Evolutionary conservation across 2,113 vertebrate genomes (phyloP), one percentile per base, ranked within the genome.

Genomic region (Antechinus flavipes): DNA sequence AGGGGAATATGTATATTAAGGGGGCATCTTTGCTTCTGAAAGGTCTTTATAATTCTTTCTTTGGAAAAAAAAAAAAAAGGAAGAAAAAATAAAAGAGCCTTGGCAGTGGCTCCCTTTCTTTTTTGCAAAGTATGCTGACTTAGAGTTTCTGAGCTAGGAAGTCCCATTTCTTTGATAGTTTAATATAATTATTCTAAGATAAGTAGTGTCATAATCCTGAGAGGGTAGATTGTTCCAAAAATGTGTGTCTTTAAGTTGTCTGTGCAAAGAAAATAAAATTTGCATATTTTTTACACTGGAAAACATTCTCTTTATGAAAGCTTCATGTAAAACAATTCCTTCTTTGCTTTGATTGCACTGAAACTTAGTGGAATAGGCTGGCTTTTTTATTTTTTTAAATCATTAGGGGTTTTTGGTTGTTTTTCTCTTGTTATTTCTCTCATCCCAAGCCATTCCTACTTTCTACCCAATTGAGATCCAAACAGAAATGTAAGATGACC

Each of bases 21-120:
- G 97, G 97, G 97, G 97, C 97, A 97, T 95, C 89, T 98, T 93
- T 98, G 97, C 35, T 93, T 98, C 95, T 61, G 91, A 54, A 16
- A 94, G 91, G 84, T 42, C 90, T 91, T 96, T 27, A 26, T 2
- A 22, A 56, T 93, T 42, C 49, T 91, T 94, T 91, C 54, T 5
- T 68, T 94, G 1, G 1, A 26, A 56, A 56, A 25, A 68, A 68
- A 68, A 26, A 68, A 89, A 91, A 47, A 6, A 47, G 47, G 4
- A 47, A 47, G 47, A 47, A 47, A 1, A 0, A 52, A 2, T 93
- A 89, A 49, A 61, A 22, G 46, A 0, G 27, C n/a, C 84, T 58
- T 94, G 56, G 68, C 3, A 61, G 54, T 89, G 91, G 68, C 95
- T 96, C 47, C 92, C 55, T 91, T 93, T 96, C 76, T 94, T n/a